Conservation (phyloP, 2,888 invertebrate species). For the Priocnemis perturbator region DNA sequence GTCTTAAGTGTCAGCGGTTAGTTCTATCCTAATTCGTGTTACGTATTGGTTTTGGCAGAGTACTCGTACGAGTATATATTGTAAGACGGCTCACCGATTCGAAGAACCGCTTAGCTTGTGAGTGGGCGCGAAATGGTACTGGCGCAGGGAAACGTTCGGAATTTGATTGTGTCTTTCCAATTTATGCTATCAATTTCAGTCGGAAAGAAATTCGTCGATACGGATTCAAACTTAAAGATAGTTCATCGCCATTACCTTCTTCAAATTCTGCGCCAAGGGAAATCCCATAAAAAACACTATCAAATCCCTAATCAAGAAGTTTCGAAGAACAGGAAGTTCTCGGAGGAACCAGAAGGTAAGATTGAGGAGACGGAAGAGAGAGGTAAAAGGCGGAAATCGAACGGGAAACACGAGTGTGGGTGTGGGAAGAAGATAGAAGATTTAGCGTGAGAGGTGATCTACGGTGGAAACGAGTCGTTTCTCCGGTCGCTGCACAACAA, state of each 20-base stretch:
- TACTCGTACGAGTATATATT: no score
- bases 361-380: slow-evolving; percentile 22
- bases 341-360: slow-evolving; percentile 23
- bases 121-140: no score
- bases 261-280: slow-evolving; percentile 50
- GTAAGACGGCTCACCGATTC: no score
- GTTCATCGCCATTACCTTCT: slow-evolving; percentile 59
- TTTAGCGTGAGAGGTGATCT: slow-evolving; percentile 13
- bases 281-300: slow-evolving; percentile 61
- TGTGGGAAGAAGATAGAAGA: not conserved
- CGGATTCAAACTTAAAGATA: slow-evolving; percentile 56
- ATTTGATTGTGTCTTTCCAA: no score
- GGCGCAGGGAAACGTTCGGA: no score
- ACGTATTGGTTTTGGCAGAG: no score
- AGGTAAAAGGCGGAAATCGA: slow-evolving; percentile 38
- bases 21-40: no score
- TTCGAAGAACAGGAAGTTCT: slow-evolving; percentile 54
- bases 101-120: no score
- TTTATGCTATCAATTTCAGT: slow-evolving; percentile 35
- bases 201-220: slow-evolving; percentile 19
- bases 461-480: slow-evolving; percentile 26
- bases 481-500: slow-evolving; percentile 23
- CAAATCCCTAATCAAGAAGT: slow-evolving; percentile 67
- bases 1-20: no score
- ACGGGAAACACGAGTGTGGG: slow-evolving; percentile 32